Evolutionary conservation across 1,140 invertebrate species (phyloP).

Genomic region (Pomacea maculata): DNA sequence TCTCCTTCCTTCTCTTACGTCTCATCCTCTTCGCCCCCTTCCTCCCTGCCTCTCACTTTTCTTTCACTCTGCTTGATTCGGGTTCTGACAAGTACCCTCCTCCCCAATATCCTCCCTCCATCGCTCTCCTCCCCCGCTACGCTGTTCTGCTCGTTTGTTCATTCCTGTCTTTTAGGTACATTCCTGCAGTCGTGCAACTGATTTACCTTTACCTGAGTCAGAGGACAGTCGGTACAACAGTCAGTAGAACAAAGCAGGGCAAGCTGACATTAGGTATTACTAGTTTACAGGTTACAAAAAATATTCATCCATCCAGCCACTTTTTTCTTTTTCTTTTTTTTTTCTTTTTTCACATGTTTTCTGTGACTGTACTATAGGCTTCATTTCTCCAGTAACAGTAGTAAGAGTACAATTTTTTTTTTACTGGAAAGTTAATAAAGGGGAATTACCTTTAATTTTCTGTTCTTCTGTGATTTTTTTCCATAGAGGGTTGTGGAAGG

Average conservation of each 20-base stretch:
- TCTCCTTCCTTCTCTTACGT: background rate
- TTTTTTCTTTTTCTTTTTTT: background rate
- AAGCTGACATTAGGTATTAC: too few relatives aligned
- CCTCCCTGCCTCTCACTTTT: constrained; percentile 2
- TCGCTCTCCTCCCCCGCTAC: background rate
- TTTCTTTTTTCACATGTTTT: background rate
- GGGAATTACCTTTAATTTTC: too few relatives aligned
- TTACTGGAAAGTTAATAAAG: too few relatives aligned
- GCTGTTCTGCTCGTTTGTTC: background rate
- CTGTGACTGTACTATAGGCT: background rate
- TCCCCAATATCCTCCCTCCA: background rate
- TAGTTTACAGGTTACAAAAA: too few relatives aligned
- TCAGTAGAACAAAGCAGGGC: too few relatives aligned
- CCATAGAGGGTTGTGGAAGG: background rate
- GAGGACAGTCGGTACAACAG: too few relatives aligned
- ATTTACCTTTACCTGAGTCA: too few relatives aligned
- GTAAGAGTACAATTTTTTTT: too few relatives aligned
- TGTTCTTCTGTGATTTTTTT: background rate
- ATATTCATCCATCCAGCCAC: background rate
- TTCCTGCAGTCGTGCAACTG: too few relatives aligned
- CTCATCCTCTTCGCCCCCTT: background rate
- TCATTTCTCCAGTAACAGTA: background rate
- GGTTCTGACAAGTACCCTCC: background rate
- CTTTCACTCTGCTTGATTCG: background rate
- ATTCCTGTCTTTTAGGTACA: too few relatives aligned